These are phyloP conservation scores for Dasypolia templi DNA, from an alignment of 2,888 invertebrate species.

Conservation along the genomic window DNA sequence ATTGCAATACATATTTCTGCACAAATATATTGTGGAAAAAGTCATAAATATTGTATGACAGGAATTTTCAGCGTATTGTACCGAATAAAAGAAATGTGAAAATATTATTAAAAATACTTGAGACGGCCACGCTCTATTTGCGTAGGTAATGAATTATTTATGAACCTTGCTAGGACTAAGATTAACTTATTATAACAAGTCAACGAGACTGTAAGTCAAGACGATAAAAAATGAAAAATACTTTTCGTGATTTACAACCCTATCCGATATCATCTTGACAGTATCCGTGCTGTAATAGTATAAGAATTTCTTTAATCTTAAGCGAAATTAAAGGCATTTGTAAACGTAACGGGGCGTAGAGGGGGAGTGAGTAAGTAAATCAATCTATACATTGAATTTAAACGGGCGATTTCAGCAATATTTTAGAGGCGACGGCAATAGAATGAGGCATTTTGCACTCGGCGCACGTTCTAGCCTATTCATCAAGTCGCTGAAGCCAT, in stretches of 20 bases:
- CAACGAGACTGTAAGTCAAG: conserved; percentile 60
- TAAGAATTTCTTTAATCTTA: conserved; percentile 77
- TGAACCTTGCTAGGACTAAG: conserved; percentile 39
- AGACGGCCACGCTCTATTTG: conserved; percentile 32
- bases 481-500: conserved; percentile 87
- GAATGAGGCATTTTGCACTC: conserved; percentile 85
- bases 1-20: conserved; percentile 27
- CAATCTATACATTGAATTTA: conserved; percentile 88
- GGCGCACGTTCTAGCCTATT: conserved; percentile 86
- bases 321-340: conserved; percentile 86
- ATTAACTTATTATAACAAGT: conserved; percentile 59
- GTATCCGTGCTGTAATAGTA: conserved; percentile 70
- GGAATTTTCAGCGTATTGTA: conserved; percentile 25
- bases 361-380: conserved; percentile 79
- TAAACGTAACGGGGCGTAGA: conserved; percentile 71
- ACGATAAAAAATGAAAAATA: conserved; percentile 52
- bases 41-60: conserved; percentile 40
- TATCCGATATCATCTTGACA: conserved; percentile 69
- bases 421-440: conserved; percentile 85
- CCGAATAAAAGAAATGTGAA: conserved; percentile 37
- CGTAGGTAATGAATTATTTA: conserved; percentile 51
- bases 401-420: conserved; percentile 86
- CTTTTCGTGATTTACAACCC: conserved; percentile 68
- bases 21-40: conserved; percentile 34
- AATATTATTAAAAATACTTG: conserved; percentile 22